Evolutionary conservation across 2,797 vertebrate genomes (phyloP).

Genomic region (Mormyrops attenuatus): DNA sequence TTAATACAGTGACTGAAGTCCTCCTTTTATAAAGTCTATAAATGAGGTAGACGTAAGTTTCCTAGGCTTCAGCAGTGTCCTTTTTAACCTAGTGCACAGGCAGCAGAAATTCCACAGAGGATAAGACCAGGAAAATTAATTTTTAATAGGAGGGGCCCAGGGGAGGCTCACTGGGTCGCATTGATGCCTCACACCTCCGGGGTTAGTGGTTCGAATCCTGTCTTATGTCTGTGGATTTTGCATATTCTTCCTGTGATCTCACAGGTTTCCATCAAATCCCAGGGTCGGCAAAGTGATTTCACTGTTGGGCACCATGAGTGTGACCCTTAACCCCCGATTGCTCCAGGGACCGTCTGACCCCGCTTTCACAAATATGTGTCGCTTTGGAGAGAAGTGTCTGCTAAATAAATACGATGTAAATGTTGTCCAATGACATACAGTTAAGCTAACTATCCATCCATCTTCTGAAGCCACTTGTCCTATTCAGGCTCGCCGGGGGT

Average conservation of each 20-base stretch:
- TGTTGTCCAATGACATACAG: not conserved
- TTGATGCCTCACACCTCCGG: not conserved
- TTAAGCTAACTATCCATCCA: not conserved
- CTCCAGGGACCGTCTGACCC: not conserved
- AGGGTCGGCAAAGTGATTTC: not conserved
- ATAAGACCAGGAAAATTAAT: not conserved
- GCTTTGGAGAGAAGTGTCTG: not conserved
- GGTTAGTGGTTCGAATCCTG: not conserved
- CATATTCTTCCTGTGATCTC: not conserved
- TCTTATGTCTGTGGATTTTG: not conserved
- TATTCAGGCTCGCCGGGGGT: not conserved
- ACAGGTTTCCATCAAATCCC: not conserved
- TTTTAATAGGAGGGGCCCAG: not conserved
- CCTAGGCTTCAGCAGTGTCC: conserved; percentile 29
- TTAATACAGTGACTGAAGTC: conserved; percentile 14
- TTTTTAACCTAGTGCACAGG: conserved; percentile 25
- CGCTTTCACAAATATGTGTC: not conserved
- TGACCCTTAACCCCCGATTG: not conserved
- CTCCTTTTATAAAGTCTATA: conserved; percentile 33
- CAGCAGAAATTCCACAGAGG: conserved; percentile 26
- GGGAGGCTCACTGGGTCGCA: not conserved
- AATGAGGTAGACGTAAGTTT: conserved; percentile 41
- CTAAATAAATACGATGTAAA: not conserved
- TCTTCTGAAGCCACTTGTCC: not conserved
- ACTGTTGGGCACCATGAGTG: not conserved